Evolutionary conservation across 2,797 vertebrate genomes (phyloP), one percentile per base, ranked within the genome.

Genomic region (Sebastolobus altivelis): DNA sequence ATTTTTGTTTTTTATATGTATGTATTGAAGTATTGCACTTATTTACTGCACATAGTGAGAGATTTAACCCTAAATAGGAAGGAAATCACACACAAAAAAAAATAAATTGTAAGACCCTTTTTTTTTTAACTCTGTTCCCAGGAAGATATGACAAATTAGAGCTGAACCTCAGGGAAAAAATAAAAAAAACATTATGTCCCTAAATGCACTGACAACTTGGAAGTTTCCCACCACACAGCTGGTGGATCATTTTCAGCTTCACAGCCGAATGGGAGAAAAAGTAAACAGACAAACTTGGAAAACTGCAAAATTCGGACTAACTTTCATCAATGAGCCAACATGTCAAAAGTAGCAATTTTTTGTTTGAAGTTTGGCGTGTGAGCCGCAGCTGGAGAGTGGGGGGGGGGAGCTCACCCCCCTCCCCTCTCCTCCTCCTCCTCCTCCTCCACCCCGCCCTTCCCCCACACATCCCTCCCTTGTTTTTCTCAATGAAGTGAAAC

Each of bases 401-500:
- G 84, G 76, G 65, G 25, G 46, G 55, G 25, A 31, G 16, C 40
- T 81, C 80, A 82, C 61, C 68, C 35, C 16, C 16, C 43, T 6
- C 27, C 65, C 25, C 40, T 1, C 58, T 22, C 65, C 74, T 27
- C 33, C 65, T 29, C 68, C 63, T 29, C 72, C 66, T 25, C 52
- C 77, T 33, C 75, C 75, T 65, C 79, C 75, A 40, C 75, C 77
- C 63, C 63, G 65, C 83, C 87, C 88, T 72, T 82, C 85, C 84
- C 85, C 88, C 82, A 74, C 74, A 69, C 72, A 83, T 68, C 75
- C 83, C 90, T 89, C 84, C 88, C 92, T 95, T 96, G 95, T 96
- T 96, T 96, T 96, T 93, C 90, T 96, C 93, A 96, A 96, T 96
- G 95, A 95, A 95, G 93, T 95, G 95, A 95, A 96, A 96, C 92